A percentile compares a stretch with the other conserved stretches of the same genome.
Conservation (phyloP, 2,888 invertebrate genomes). For the Heliothis peltigera region DNA sequence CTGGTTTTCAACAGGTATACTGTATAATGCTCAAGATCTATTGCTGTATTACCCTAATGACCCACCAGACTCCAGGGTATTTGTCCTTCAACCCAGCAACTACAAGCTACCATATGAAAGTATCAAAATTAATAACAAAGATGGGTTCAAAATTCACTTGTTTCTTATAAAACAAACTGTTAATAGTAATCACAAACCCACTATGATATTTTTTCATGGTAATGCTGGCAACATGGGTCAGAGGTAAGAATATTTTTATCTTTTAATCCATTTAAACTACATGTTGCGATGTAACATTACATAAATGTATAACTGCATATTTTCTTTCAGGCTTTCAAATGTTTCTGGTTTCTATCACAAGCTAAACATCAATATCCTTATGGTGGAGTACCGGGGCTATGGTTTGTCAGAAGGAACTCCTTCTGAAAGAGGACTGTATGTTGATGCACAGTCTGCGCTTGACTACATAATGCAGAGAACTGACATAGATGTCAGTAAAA, state of each 20-base stretch:
- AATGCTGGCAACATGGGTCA: conserved; percentile 99
- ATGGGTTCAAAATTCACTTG: conserved; percentile 94
- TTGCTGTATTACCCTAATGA: conserved; percentile 97
- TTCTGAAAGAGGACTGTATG: conserved; percentile 95
- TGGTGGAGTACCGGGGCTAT: conserved; percentile 99
- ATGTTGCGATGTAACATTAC: too few species aligned
- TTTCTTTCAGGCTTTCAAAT: conserved; percentile 93
- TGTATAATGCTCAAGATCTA: conserved; percentile 96
- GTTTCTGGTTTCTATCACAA: conserved; percentile 95
- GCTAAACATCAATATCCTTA: conserved; percentile 95
- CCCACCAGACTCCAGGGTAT: conserved; percentile 96
- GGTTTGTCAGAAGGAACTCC: conserved; percentile 97
- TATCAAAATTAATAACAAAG: conserved; percentile 91
- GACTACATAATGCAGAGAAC: conserved; percentile 95
- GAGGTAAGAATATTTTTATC: conserved; percentile 84
- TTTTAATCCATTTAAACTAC: background rate
- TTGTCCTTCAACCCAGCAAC: conserved; percentile 96
- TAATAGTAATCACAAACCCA: conserved; percentile 93
- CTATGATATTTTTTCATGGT: conserved; percentile 97
- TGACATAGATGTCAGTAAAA: conserved; percentile 95
- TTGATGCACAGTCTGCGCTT: conserved; percentile 96
- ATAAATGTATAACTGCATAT: background rate
- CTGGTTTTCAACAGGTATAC: conserved; percentile 90
- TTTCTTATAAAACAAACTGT: conserved; percentile 94
- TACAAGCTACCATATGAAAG: conserved; percentile 97